phyloP scores from a whole-genome alignment of 92 coral and sea anemone species.

The Blastomussa wellsi region DNA sequence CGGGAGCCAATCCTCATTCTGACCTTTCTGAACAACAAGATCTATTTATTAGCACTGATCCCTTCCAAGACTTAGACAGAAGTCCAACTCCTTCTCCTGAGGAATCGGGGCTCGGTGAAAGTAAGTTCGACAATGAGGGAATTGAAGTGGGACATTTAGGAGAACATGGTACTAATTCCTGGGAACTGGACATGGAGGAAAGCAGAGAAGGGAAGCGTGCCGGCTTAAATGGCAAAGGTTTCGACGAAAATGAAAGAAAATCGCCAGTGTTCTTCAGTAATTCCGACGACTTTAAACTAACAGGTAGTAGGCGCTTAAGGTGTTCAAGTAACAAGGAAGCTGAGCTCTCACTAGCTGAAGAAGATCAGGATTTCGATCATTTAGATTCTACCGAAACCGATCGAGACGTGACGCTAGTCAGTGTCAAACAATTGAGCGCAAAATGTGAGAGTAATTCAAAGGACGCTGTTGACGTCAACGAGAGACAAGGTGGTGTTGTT shows the following conservation, averaged over 20 bases:
- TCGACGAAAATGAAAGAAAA: background rate
- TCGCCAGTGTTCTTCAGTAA: background rate
- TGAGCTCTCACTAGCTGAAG: slow-evolving; percentile 25
- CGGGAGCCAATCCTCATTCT: background rate
- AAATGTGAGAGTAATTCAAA: background rate
- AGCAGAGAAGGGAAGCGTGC: background rate
- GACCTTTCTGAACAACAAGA: background rate
- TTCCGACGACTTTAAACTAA: background rate
- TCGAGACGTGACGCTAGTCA: background rate
- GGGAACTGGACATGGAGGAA: background rate
- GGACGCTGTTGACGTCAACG: background rate
- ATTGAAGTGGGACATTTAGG: background rate
- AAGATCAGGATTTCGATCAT: slow-evolving; percentile 10
- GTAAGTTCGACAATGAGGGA: background rate
- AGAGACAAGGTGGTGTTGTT: background rate
- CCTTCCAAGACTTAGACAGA: background rate
- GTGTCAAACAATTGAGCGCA: background rate
- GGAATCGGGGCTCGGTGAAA: background rate
- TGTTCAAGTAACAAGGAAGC: slow-evolving; percentile 4
- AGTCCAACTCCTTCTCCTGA: background rate
- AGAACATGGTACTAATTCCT: background rate
- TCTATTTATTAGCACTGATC: background rate
- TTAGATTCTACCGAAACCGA: background rate
- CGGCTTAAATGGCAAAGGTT: background rate
- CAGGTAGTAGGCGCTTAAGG: background rate